These are phyloP conservation scores for Helleia helle DNA, from an alignment of 2,888 invertebrate species.

Conservation along the genomic window DNA sequence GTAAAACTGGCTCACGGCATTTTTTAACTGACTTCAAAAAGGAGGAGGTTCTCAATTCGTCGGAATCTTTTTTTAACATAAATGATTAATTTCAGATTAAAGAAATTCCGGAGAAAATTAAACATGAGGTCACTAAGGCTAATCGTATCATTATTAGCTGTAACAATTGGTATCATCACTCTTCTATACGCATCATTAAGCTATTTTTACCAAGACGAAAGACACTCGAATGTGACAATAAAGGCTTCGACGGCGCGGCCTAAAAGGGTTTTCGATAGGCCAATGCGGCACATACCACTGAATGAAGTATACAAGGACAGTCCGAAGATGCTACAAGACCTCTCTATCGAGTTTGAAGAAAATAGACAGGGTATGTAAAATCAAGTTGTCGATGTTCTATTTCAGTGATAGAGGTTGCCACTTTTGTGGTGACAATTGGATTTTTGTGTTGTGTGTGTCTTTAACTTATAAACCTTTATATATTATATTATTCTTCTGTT, in stretches of 20 bases:
- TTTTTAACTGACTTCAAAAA: too few relatives aligned
- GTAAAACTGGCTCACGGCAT: too few relatives aligned
- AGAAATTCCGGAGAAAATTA: slow-evolving; percentile 30
- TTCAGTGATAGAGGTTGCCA: too few relatives aligned
- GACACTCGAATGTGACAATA: neutral
- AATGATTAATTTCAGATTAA: slow-evolving; percentile 44
- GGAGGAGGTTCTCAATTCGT: too few relatives aligned
- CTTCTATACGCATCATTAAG: slow-evolving; percentile 13
- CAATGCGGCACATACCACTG: slow-evolving; percentile 37
- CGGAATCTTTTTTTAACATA: too few relatives aligned
- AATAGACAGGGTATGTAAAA: slow-evolving; percentile 30
- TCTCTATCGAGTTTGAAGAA: slow-evolving; percentile 32
- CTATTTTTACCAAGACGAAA: neutral
- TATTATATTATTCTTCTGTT: too few relatives aligned
- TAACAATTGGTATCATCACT: slow-evolving; percentile 30
- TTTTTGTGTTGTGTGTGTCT: too few relatives aligned
- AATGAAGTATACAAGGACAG: slow-evolving; percentile 31
- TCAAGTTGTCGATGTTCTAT: too few relatives aligned
- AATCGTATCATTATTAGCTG: slow-evolving; percentile 24
- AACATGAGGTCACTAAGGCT: slow-evolving; percentile 37
- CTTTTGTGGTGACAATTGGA: too few relatives aligned
- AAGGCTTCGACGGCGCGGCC: neutral
- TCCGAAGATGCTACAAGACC: slow-evolving; percentile 24
- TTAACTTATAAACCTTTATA: too few relatives aligned
- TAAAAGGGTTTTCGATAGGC: slow-evolving; percentile 20